Base-by-base conservation (phyloP, 2,888 invertebrate genomes). In the Diadegma fenestrale region DNA sequence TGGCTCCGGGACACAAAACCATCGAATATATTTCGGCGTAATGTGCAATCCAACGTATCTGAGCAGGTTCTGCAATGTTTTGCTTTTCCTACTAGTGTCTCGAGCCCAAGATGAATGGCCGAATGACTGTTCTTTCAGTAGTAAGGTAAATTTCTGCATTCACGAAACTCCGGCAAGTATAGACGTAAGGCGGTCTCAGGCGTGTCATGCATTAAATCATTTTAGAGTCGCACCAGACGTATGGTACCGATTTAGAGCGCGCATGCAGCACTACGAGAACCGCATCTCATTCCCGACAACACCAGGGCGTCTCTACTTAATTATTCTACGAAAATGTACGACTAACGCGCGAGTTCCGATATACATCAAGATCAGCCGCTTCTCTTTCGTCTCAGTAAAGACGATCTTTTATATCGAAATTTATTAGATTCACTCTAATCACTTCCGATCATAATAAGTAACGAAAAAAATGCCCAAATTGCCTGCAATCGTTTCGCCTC, bases 71-170 rank as follows among this genome's bases (percentile, higher is more conserved):
- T 64, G 61, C 76, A 84, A 85, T 86, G 80, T 87, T 80, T 77
- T 71, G 69, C 68, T 73, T 78, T 51, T 45, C 54, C 43, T 26
- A 80, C 54, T 43, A 12, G 51, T 66, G 26, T 77, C 72, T 71
- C 54, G 37, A 45, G 54, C 30, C 64, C 86, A 87, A 86, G 86
- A 82, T 80, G 84, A 88, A 88, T 88, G 86, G 80, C 83, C 85
- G 84, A 86, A 85, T 86, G 82, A 86, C 86, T 22, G 69, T 78
- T 66, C 48, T 73, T 64, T 61, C 79, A 73, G 79, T 75, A 61
- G 64, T 71, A 73, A 75, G 68, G 58, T 58, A 84, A 82, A 87
- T 72, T 83, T 85, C 58, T 30, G 68, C 72, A 64, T 69, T 64
- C 54, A 66, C 71, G 81, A 87, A 80, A 85, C 75, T 80, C 54